Evolutionary conservation across 2,888 invertebrate genomes (phyloP), one percentile per base, ranked within the genome.

Genomic region (Leuctra nigra): DNA sequence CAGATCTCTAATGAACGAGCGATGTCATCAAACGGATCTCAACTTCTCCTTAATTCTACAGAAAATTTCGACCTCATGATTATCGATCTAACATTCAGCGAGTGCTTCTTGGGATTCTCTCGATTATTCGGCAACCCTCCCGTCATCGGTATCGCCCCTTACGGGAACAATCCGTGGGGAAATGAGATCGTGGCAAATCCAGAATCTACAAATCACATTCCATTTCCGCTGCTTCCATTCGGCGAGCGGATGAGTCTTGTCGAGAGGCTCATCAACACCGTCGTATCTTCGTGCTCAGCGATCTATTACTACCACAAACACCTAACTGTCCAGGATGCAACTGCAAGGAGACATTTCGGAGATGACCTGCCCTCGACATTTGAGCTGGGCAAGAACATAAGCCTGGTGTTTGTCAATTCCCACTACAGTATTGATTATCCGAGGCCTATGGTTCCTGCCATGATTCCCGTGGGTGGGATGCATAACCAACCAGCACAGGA

Each of bases 381-480:
- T 73, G 65, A 75, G 73, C 63, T 77, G 61, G 75, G 76, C 18
- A 74, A 75, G 66, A 69, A 67, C 50, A 58, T 72, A n/a, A 69
- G 72, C 39, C 64, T 75, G 66, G 36, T 75, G 18, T 69, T 76
- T 59, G 35, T 73, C 1, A 76, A 76, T 58, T 64, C 66, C 1
- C 69, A 76, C 64, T 62, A 64, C 46, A 59, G 63, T 2, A 35
- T 66, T 7, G 63, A 63, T 20, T 62, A 62, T 55, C 70, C 71
- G 0, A 65, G 70, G 18, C 75, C 76, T 1, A 63, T 71, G 4
- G 69, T 74, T 4, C 72, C 75, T 0, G 68, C 67, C 58, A 65
- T 73, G 9, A 59, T 75, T 3, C 69, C 69, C 53, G 67, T 74
- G 54, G 73, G 74, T 25, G 74, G 74, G n/a, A 64, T 72, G 29